phyloP scores from a whole-genome alignment of 1,140 invertebrate species.

The Lethrus apterus region DNA sequence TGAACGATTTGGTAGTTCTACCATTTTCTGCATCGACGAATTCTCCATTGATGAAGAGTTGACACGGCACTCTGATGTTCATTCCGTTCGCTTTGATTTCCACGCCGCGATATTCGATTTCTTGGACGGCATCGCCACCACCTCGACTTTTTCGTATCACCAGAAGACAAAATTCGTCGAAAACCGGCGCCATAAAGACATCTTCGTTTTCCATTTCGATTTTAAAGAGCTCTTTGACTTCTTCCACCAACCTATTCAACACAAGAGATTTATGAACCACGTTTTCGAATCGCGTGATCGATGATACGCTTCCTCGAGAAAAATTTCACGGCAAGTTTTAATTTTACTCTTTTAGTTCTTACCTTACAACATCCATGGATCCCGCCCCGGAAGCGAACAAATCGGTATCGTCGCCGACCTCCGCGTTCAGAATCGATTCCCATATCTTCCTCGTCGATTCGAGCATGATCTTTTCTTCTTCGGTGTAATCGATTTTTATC shows the following conservation, averaged over 20 bases:
- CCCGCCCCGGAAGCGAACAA: conserved; percentile 89
- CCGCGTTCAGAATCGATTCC: conserved; percentile 73
- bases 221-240: conserved; percentile 76
- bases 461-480: conserved; percentile 64
- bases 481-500: conserved; percentile 61
- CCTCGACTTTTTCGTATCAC: conserved; percentile 57
- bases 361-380: conserved; percentile 92
- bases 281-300: neutral
- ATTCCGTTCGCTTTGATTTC: conserved; percentile 76
- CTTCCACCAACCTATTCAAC: conserved; percentile 72
- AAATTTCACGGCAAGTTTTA: neutral
- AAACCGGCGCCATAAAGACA: conserved; percentile 87
- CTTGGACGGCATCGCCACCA: conserved; percentile 6
- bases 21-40: conserved; percentile 73
- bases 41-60: conserved; percentile 86
- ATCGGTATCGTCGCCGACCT: conserved; percentile 74
- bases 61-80: conserved; percentile 75
- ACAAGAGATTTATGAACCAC: neutral
- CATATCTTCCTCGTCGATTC: conserved; percentile 63
- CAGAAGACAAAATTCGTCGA: conserved; percentile 67
- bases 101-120: conserved; percentile 65
- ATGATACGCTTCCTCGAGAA: neutral
- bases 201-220: conserved; percentile 80
- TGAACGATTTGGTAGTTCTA: conserved; percentile 60
- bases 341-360: conserved; percentile 17